phyloP scores from a whole-genome alignment of 1,140 invertebrate species.

The Philopotamus ludificatus region DNA sequence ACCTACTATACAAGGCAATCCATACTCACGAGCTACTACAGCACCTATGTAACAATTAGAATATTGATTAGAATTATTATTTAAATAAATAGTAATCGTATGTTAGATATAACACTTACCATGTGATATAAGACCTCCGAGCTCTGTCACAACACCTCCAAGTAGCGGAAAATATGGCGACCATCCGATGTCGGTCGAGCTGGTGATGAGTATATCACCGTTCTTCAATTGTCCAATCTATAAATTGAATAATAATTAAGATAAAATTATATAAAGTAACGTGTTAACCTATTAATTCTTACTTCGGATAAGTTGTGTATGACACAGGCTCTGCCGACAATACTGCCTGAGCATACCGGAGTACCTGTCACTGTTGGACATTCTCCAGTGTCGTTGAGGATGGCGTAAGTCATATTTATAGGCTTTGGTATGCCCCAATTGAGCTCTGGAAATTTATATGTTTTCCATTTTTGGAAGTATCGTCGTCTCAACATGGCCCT shows the following conservation, averaged over 20 bases:
- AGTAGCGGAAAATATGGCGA: conserved; percentile 85
- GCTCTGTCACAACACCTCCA: conserved; percentile 77
- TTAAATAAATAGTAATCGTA: not conserved
- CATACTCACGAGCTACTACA: conserved; percentile 84
- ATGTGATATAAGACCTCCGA: conserved; percentile 83
- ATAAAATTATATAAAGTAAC: not conserved
- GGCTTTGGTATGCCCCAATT: conserved; percentile 60
- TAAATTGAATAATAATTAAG: not conserved
- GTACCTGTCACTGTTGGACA: conserved; percentile 64
- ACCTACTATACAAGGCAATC: conserved; percentile 79
- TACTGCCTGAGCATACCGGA: conserved; percentile 68
- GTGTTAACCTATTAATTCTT: not conserved
- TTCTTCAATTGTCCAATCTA: conserved; percentile 50
- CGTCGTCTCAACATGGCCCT: conserved; percentile 67
- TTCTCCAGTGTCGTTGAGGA: conserved; percentile 40
- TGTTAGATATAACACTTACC: conserved; percentile 54
- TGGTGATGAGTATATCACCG: conserved; percentile 78
- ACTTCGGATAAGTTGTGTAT: conserved; percentile 58
- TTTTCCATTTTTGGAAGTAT: conserved; percentile 58
- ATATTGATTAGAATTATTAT: no score
- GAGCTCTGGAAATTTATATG: conserved; percentile 65
- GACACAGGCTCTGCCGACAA: conserved; percentile 69
- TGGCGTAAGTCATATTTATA: conserved; percentile 38
- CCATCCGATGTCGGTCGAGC: conserved; percentile 82
- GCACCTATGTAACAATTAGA: no score